Conservation (phyloP, 2,113 vertebrate genomes). For the Polypterus senegalus region DNA sequence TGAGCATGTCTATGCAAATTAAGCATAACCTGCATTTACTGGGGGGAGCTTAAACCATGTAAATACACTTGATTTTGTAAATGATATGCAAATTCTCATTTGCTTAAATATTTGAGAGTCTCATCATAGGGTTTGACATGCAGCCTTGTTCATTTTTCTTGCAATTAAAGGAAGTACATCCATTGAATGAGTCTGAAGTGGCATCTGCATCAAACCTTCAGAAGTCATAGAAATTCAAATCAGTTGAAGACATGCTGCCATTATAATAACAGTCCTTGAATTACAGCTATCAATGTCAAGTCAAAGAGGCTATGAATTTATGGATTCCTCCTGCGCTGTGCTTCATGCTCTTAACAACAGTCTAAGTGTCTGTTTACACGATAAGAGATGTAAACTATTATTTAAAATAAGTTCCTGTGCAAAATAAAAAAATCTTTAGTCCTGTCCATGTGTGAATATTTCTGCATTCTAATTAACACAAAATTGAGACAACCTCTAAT, state of each 20-base stretch:
- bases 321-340: background rate
- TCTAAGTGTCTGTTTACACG: slow-evolving; percentile 1
- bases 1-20: background rate
- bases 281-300: slow-evolving; percentile 6
- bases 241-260: background rate
- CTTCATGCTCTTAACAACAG: background rate
- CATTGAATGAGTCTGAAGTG: slow-evolving; percentile 1
- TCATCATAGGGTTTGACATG: background rate
- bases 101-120: slow-evolving; percentile 3
- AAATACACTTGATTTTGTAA: background rate
- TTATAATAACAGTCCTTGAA: slow-evolving; percentile 6
- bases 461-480: too few species aligned
- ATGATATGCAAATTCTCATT: background rate
- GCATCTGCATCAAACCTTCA: background rate
- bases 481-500: too few species aligned
- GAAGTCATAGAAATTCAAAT: slow-evolving; percentile 5
- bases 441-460: too few species aligned
- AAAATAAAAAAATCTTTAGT: too few species aligned
- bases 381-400: background rate
- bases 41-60: background rate
- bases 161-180: background rate
- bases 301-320: slow-evolving; percentile 1
- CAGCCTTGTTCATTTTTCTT: slow-evolving; percentile 3
- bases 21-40: background rate
- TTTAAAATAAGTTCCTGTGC: background rate